A percentile compares a stretch with the other conserved stretches of the same genome.
Conservation (phyloP, 2,113 vertebrate species). For the Gavialis gangeticus region DNA sequence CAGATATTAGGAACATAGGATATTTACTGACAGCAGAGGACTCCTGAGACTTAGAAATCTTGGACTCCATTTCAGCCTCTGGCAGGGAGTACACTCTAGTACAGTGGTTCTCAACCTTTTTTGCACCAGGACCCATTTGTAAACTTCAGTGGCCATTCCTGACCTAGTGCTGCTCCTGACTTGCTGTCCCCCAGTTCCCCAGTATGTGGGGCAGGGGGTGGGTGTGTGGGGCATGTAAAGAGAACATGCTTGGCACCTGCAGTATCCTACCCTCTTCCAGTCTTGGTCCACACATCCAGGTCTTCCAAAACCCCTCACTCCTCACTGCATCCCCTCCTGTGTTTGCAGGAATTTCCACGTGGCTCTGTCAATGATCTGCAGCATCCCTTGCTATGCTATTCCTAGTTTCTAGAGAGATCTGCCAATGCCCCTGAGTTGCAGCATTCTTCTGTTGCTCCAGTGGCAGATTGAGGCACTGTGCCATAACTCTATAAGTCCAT, state of each 20-base stretch:
- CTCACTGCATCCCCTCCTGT: not conserved
- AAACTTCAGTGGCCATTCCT: too few relatives aligned
- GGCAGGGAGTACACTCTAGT: not conserved
- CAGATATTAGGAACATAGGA: not conserved
- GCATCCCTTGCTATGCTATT: not conserved
- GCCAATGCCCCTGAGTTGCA: not conserved
- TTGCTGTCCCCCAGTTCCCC: too few relatives aligned
- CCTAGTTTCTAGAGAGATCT: not conserved
- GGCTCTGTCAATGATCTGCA: not conserved
- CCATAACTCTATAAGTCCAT: too few relatives aligned
- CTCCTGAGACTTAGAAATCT: too few relatives aligned
- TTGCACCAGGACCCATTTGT: too few relatives aligned
- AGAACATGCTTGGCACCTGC: too few relatives aligned
- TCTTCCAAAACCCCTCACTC: not conserved
- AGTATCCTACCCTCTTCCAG: not conserved
- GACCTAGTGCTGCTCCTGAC: too few relatives aligned
- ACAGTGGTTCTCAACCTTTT: too few relatives aligned
- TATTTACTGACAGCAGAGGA: constrained; percentile 12
- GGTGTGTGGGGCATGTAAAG: too few relatives aligned
- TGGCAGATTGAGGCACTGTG: not conserved
- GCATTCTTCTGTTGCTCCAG: not conserved
- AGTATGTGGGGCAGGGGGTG: too few relatives aligned
- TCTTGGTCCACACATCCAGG: not conserved
- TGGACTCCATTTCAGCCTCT: not conserved
- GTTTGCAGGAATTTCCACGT: not conserved